Conservation (phyloP, 2,113 vertebrate genomes). For the Ptychochromis oligacanthus region DNA sequence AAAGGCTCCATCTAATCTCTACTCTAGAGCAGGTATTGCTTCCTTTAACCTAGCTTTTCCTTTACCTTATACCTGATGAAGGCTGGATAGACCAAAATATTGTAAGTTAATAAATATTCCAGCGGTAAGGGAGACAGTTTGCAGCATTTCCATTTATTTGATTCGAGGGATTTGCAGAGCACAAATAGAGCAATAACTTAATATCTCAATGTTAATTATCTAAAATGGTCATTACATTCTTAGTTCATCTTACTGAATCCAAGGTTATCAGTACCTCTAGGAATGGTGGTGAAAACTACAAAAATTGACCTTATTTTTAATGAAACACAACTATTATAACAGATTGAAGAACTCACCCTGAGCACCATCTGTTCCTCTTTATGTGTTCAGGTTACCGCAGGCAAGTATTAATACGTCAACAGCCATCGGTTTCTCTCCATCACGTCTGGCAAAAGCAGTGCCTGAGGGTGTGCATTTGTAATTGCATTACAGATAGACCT, state of each 20-base stretch:
- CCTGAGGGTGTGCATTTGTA: constrained; percentile 35
- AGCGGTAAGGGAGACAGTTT: neutral
- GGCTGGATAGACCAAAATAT: neutral
- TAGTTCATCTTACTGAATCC: neutral
- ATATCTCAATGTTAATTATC: neutral
- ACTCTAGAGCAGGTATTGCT: neutral
- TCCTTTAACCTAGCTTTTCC: neutral
- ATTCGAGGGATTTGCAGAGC: neutral
- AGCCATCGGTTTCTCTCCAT: neutral
- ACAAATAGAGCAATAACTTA: neutral
- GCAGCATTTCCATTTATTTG: neutral
- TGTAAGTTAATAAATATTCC: neutral
- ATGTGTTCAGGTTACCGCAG: neutral
- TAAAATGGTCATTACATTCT: neutral
- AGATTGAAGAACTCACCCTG: neutral
- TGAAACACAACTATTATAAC: neutral
- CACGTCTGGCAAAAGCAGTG: constrained; percentile 27
- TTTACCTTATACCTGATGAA: neutral
- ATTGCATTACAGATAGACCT: constrained; percentile 24
- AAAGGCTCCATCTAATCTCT: neutral
- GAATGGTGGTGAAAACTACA: neutral
- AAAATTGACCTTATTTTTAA: neutral
- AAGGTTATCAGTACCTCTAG: neutral
- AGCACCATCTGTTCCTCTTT: neutral
- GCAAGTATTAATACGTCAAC: neutral